Evolutionary conservation across 2,797 vertebrate species (phyloP).

Genomic region (Cygnus olor): DNA sequence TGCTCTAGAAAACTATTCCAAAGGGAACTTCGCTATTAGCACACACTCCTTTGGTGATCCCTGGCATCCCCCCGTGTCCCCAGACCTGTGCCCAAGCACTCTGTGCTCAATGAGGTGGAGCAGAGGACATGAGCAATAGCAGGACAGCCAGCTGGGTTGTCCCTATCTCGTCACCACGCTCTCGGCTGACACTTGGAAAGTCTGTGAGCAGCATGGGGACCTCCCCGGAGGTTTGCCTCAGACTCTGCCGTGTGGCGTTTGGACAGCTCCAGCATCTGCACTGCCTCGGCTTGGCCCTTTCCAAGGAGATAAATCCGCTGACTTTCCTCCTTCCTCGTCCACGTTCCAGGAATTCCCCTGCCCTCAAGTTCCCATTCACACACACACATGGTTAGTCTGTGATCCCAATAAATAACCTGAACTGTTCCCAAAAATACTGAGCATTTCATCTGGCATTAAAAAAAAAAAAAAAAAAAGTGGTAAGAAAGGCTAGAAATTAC

Average conservation of each 20-base stretch:
- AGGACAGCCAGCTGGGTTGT: background rate
- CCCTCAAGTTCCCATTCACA: background rate
- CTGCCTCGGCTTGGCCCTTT: rapidly evolving
- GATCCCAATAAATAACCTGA: background rate
- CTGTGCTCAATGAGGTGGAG: rapidly evolving
- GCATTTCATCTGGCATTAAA: background rate
- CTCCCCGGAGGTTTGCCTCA: background rate
- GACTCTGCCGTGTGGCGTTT: background rate
- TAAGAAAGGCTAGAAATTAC: background rate
- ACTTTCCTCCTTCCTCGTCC: background rate
- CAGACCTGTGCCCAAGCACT: background rate
- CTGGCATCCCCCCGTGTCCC: too few species aligned
- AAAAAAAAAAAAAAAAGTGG: background rate
- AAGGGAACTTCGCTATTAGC: background rate
- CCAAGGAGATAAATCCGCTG: background rate
- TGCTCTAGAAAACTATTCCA: background rate
- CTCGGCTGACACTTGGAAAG: background rate
- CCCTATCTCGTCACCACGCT: rapidly evolving
- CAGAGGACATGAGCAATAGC: rapidly evolving
- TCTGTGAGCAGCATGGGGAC: background rate
- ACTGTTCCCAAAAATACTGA: background rate
- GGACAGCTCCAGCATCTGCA: background rate
- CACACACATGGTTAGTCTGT: too few species aligned
- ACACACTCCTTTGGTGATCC: background rate
- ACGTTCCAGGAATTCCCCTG: background rate